Base-by-base conservation (phyloP, 1,140 invertebrate genomes). In the Cydia amplana region DNA sequence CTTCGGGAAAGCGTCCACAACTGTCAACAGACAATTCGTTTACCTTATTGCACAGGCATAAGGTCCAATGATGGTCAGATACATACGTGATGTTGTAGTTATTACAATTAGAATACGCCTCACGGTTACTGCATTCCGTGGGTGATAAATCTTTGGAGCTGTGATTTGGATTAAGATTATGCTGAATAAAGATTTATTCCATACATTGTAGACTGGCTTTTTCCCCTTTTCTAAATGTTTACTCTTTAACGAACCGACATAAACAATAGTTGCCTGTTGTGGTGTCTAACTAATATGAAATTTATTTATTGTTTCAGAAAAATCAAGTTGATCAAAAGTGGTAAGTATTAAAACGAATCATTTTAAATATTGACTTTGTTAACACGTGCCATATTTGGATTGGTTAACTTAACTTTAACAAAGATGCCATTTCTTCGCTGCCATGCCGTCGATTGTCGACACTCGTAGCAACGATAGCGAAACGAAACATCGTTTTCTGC, bases 231-330 rank as follows among this genome's bases (percentile, higher is more conserved):
- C 4, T 16, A 9, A 9, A 49, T 49, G 6, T 46, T 46, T 46
- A 6, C 12, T 16, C 1, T 7, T 51, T 5, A n/a, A 51, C 6
- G n/a, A 18, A 3, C 4, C 16, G 4, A 49, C 7, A 16, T 49
- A n/a, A 51, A 18, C 7, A 7, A 18, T 49, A 16, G 5, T 18
- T 51, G 49, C n/a, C 5, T 51, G n/a, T n/a, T n/a, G n/a, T n/a
- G n/a, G n/a, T 7, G 49, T 9, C 16, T 23, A 60, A 60, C 55
- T 60, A 10, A 60, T 23, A 10, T 60, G 20, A 23, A 60, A 60
- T 60, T 23, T 60, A 5, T 18, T 18, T 16, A 55, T 60, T 60
- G 55, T 60, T 60, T 60, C 55, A 60, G 55, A 60, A 60, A 23
- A 60, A 23, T 60, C 20, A n/a, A 20, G 9, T 20, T 60, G 55